Evolutionary conservation across 2,113 vertebrate species (phyloP), one percentile per base, ranked within the genome.

Genomic region (Lathamus discolor): DNA sequence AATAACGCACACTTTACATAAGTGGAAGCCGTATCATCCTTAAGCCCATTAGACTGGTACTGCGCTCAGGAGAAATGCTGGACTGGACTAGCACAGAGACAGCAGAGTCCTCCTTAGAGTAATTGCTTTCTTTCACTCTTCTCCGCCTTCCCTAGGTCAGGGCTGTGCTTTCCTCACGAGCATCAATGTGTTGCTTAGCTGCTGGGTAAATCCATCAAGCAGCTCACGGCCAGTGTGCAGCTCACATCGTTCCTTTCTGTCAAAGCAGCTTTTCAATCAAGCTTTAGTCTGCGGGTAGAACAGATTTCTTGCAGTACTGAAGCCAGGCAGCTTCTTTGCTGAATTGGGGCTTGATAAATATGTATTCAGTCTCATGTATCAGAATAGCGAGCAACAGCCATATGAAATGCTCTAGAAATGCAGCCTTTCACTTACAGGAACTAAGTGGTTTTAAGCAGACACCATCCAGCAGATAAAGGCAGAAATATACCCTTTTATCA

Each of bases 331-430:
- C 11, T 88, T 90, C 95, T 90, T 79, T 78, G 91, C 70, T 84
- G 91, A 93, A 94, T 2, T 76, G 43, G 29, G 23, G 55, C 31
- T 95, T 76, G 69, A 92, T 88, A 95, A 97, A 86, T 39, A 68
- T 29, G 23, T 62, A 70, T 87, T 88, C 49, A 49, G 39, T 35
- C 78, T 88, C 72, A 31, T 3, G 13, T 75, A 66, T 51, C 37
- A 67, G 49, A 76, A 51, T 8, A 39, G 48, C 6, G 10, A 80
- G 74, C 41, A 89, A 37, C 7, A 49, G 75, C 66, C 16, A 0
- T 25, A 8, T 22, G 23, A 92, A 83, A 55, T 5, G 69, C 44
- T 61, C 28, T 0, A 91, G 84, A 59, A 95, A 92, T 25, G 23
- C 57, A 63, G 37, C 33, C 25, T 77, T 88, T 64, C 23, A 33